Base-by-base conservation (phyloP, 2,113 vertebrate genomes). In the Siniperca chuatsi region DNA sequence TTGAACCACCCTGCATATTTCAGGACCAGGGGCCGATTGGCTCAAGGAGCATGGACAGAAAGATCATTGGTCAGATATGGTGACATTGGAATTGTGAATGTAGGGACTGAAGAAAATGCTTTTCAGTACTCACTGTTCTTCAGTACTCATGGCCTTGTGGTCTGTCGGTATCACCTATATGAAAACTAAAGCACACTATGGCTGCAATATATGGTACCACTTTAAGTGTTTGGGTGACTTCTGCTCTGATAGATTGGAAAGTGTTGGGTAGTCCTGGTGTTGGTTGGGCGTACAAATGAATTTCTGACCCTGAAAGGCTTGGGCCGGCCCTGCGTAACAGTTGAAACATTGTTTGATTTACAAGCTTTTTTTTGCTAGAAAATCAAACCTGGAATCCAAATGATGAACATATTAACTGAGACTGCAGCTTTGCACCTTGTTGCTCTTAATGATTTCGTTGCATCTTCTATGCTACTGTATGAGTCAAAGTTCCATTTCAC, bases 401-500 rank as follows among this genome's bases (percentile, higher is more conserved):
- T 37, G 13, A 82, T 21, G 2, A 65, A 65, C n/a, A 54, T 23
- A 46, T n/a, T 35, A 20, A 50, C 48, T 33, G 54, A 6, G 40
- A n/a, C 20, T 16, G 69, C 79, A 61, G 77, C 44, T 65, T 37
- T 46, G 10, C 8, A 4, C 33, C 29, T 40, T 7, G 57, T 33
- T 23, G 16, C 44, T 62, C 52, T 75, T 25, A 37, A 77, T 58
- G 15, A 33, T 76, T 67, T 78, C 5, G 10, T 48, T 81, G 55
- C 50, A 64, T 73, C 74, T 25, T 64, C 48, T n/a, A 2, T 37
- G 12, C 61, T 42, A 25, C 35, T 29, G 11, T 18, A 37, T 13
- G 33, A 29, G 11, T 65, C 58, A 81, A 44, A 79, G 52, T 62
- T 60, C 25, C 7, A n/a, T 62, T 81, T 71, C 50, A 61, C 20